Evolutionary conservation across 2,888 invertebrate species (phyloP), one percentile per base, ranked within the genome.

Genomic region (Eugnorisma glareosa): DNA sequence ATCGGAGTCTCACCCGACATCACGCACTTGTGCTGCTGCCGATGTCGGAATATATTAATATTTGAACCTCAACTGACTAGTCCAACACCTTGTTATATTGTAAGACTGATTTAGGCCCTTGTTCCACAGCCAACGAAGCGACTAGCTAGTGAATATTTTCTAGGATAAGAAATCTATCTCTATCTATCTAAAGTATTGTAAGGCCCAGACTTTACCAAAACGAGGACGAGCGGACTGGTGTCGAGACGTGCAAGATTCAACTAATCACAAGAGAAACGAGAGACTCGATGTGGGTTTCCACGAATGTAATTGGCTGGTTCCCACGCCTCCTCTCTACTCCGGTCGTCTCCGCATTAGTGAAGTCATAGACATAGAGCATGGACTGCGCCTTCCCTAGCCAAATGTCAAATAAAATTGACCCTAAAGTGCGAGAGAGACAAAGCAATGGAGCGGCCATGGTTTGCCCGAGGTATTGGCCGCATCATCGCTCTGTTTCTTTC

Each of bases 1-100:
- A 98, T 98, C 88, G 97, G 98, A n/a, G 95, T 94, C 85, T 97
- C 97, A 3, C 95, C 96, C 21, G 97, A 96, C 96, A 97, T 97
- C 81, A 92, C 92, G 93, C 94, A 95, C 92, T 92, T 93, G 90
- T 96, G 95, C 96, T 97, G 93, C 75, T 84, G 79, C 67, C 57
- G 70, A 77, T 45, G 68, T n/a, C 37, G 77, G 28, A 72, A 69
- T 8, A 76, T 45, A 73, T 86, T 75, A 86, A 67, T 24, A 59
- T 79, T 82, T 73, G 43, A 51, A n/a, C 35, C 28, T 35, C 24
- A 7, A 40, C 37, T 72, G 21, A 21, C 64, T 54, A 68, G 15
- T 15, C 77, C 67, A 59, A 59, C 68, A 72, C 68, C 83, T 54
- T 28, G n/a, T 71, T 85, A 61, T 51, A 31, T 69, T 67, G 31